A percentile compares a stretch with the other conserved stretches of the same genome.
phyloP scores from a whole-genome alignment of 2,797 vertebrate genomes.

The Tokudaia tokunoshimensis region DNA sequence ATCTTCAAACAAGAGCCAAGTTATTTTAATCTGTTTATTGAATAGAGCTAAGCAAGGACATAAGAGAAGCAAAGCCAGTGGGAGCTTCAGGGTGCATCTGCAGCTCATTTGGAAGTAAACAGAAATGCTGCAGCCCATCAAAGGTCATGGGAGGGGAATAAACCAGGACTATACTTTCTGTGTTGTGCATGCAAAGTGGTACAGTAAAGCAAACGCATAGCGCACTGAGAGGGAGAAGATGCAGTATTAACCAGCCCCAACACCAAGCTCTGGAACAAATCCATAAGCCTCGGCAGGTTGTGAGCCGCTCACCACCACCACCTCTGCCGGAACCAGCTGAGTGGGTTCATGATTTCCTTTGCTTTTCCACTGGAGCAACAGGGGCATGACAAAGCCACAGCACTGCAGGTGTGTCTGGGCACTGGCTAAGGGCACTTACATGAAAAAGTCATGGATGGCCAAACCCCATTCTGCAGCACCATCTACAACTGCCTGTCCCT shows the following conservation, averaged over 20 bases:
- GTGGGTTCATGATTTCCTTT: neutral
- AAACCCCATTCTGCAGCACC: accelerated
- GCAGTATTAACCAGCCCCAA: neutral
- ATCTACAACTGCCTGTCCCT: slow-evolving; percentile 13
- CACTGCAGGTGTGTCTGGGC: slow-evolving; percentile 47
- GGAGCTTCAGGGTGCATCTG: neutral
- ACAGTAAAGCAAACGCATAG: neutral
- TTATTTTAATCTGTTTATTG: slow-evolving; percentile 41
- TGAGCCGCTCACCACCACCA: neutral
- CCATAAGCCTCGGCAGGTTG: neutral
- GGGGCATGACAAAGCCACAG: neutral
- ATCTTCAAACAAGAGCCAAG: neutral
- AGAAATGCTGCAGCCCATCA: neutral
- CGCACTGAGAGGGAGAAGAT: neutral
- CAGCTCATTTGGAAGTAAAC: neutral
- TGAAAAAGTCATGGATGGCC: accelerated
- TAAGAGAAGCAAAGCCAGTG: neutral
- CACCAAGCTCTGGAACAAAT: neutral
- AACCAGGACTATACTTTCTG: neutral
- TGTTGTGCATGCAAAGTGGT: neutral
- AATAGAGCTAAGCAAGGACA: neutral
- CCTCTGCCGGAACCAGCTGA: neutral
- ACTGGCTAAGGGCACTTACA: slow-evolving; percentile 29
- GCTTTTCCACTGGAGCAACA: neutral
- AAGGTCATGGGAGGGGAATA: neutral